Evolutionary conservation across 2,888 invertebrate genomes (phyloP).

Genomic region (Eupeodes luniger): DNA sequence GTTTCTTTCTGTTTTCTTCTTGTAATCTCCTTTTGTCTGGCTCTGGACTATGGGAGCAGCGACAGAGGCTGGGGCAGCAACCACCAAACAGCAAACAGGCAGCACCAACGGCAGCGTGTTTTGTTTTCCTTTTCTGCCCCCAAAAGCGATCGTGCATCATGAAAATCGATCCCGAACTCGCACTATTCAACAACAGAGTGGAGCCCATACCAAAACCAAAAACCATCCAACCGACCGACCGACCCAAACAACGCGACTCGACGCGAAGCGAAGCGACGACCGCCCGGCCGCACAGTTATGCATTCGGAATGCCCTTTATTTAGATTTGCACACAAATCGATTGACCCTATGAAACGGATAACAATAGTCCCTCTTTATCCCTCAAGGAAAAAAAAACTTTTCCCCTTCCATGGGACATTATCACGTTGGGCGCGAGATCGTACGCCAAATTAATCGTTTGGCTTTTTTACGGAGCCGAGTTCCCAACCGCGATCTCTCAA

Average conservation of each 20-base stretch:
- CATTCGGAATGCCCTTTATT: slow-evolving; percentile 71
- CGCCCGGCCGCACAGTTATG: slow-evolving; percentile 49
- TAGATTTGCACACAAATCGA: slow-evolving; percentile 75
- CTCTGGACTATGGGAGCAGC: slow-evolving; percentile 38
- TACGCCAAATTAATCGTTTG: slow-evolving; percentile 74
- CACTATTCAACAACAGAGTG: slow-evolving; percentile 30
- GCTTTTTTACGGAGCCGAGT: slow-evolving; percentile 53
- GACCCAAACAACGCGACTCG: neutral
- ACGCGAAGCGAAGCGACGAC: neutral
- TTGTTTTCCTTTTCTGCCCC: slow-evolving; percentile 68
- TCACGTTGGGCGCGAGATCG: slow-evolving; percentile 73
- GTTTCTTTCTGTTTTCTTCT: slow-evolving; percentile 72
- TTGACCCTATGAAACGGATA: slow-evolving; percentile 66
- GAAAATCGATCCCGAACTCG: slow-evolving; percentile 70
- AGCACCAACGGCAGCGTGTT: slow-evolving; percentile 38
- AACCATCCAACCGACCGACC: slow-evolving; percentile 6
- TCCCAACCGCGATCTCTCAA: neutral
- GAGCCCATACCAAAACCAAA: neutral
- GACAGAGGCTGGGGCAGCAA: neutral
- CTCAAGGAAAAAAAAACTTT: neutral
- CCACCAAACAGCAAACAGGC: neutral
- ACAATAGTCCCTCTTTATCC: slow-evolving; percentile 34
- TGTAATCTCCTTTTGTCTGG: slow-evolving; percentile 71
- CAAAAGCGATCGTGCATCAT: slow-evolving; percentile 75
- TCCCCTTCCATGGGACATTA: slow-evolving; percentile 50